Evolutionary conservation across 2,888 invertebrate genomes (phyloP), one percentile per base, ranked within the genome.

Genomic region (Lissonota sp.): DNA sequence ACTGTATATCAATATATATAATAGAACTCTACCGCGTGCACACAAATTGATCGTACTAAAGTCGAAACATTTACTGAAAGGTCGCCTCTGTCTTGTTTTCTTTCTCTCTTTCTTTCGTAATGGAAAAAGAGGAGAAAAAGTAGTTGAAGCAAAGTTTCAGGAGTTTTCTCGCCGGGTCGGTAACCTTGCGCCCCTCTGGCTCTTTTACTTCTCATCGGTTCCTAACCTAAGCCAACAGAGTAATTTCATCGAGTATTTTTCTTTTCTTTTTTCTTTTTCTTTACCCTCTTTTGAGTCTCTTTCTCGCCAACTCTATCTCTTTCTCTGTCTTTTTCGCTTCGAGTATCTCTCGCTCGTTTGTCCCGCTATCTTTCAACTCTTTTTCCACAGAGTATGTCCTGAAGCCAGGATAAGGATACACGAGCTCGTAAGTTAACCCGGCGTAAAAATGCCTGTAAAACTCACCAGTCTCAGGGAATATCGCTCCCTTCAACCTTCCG

Each of bases 151-250:
- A 55, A 72, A 85, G 14, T 53, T 69, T 44, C 67, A 26, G 67
- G 83, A 82, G 79, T 58, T 84, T 83, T 83, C 83, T 39, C 14
- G 84, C 39, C 39, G 84, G 88, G 86, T 88, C 86, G 86, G 80
- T 85, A 87, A 88, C 88, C 85, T 86, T 86, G 83, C 83, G 78
- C 77, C 79, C 82, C 82, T 46, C 67, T 16, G 26, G 44, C 37
- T 73, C 58, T 51, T 78, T 58, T 26, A 26, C 26, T 26, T 64
- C 70, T 64, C 67, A 83, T 79, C 66, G 73, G 85, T 84, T 88
- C 84, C 87, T 87, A 87, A 88, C 88, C 88, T 88, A 82, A 85
- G 85, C 86, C 87, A 88, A 88, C 85, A 80, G 84, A 86, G 87
- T 87, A 88, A 88, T 86, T 85, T 84, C 86, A 80, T 78, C 85